phyloP scores from a whole-genome alignment of 2,888 invertebrate genomes.

The Lissocephala sabroskyi region DNA sequence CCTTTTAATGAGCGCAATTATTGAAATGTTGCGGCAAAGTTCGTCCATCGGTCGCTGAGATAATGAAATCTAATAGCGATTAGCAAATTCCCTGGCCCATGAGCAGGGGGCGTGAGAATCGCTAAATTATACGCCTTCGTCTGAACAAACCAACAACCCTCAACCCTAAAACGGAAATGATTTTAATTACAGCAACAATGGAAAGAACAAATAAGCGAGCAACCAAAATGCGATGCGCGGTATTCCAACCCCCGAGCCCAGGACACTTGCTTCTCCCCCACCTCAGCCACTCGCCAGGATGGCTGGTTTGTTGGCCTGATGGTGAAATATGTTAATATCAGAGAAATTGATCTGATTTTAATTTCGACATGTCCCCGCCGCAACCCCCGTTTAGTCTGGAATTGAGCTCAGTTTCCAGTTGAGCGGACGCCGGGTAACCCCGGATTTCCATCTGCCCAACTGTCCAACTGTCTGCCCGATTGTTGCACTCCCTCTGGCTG shows the following conservation, averaged over 20 bases:
- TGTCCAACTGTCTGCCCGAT: constrained; percentile 34
- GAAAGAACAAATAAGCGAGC: constrained; percentile 1
- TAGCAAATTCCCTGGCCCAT: no score
- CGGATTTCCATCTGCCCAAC: constrained; percentile 7
- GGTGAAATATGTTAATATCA: constrained; percentile 50
- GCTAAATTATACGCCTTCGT: background rate
- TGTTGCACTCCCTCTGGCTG: constrained; percentile 8
- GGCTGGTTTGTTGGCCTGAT: constrained; percentile 11
- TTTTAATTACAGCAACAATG: background rate
- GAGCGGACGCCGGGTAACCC: constrained; percentile 34
- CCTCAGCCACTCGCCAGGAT: constrained; percentile 33
- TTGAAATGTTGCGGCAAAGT: no score
- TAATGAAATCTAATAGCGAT: no score
- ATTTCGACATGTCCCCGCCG: constrained; percentile 36
- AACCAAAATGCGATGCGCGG: background rate
- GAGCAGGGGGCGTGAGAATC: constrained; percentile 1
- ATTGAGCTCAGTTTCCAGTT: constrained; percentile 32
- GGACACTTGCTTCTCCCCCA: no score
- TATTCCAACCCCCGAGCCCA: no score
- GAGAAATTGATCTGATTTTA: constrained; percentile 63
- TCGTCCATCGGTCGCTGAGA: no score
- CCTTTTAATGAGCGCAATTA: constrained; percentile 49
- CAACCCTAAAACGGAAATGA: background rate
- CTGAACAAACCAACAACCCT: no score
- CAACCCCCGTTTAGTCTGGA: background rate